Percentiles rank a stretch among this genome's conserved stretches.
These are phyloP conservation scores for Pomacea maculata DNA, from an alignment of 1,140 invertebrate genomes.

Conservation along the genomic window DNA sequence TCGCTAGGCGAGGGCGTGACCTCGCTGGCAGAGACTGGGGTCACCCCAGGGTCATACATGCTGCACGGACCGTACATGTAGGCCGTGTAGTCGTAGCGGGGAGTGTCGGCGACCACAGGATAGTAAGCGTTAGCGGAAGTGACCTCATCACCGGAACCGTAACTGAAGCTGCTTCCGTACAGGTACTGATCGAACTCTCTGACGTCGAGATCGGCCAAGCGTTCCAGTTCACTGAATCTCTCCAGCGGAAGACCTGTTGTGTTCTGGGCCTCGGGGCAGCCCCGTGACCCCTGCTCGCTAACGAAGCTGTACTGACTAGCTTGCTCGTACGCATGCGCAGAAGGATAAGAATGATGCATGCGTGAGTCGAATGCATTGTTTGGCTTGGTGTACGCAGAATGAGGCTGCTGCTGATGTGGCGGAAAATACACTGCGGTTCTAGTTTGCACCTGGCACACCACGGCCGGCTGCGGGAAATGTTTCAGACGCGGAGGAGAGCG, in stretches of 20 bases:
- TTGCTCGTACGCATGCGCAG: neutral
- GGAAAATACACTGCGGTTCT: neutral
- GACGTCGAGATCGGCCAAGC: neutral
- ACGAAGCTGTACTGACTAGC: neutral
- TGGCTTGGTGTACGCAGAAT: neutral
- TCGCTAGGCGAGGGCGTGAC: neutral
- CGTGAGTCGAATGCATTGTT: too few relatives aligned
- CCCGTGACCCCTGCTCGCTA: neutral
- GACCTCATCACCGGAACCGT: neutral
- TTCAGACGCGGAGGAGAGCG: neutral
- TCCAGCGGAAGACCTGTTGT: neutral
- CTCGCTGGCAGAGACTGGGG: neutral
- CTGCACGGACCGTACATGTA: neutral
- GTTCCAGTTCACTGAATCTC: neutral
- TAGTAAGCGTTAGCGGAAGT: neutral
- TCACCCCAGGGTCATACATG: neutral
- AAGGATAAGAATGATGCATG: neutral
- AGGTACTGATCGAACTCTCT: conserved; percentile 9
- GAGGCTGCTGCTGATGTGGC: neutral
- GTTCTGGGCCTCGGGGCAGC: neutral
- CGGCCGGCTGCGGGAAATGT: neutral
- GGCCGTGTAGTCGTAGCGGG: neutral
- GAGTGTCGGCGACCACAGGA: neutral
- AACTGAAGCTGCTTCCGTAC: neutral
- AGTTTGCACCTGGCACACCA: conserved; percentile 3